phyloP scores from a whole-genome alignment of 2,113 vertebrate species.

The Syrmaticus mikado region DNA sequence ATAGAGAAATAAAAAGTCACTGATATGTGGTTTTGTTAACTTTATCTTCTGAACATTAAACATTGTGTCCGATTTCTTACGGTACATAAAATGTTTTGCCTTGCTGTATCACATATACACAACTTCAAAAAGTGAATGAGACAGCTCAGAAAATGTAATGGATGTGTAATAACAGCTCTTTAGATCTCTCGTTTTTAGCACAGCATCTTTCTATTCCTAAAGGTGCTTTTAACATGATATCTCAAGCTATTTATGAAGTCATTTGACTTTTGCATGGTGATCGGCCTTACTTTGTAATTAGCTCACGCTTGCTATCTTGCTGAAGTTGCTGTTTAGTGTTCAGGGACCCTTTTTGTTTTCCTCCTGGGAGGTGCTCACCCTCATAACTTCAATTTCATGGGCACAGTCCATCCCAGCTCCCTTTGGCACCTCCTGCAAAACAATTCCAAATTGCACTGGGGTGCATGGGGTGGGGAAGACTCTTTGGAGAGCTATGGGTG shows the following conservation, averaged over 20 bases:
- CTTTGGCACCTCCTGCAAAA: not conserved
- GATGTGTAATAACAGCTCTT: slow-evolving; percentile 84
- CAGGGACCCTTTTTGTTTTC: slow-evolving; percentile 1
- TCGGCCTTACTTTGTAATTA: slow-evolving; percentile 87
- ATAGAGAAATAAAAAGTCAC: slow-evolving; percentile 78
- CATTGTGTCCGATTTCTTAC: slow-evolving; percentile 88
- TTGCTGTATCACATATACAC: slow-evolving; percentile 77
- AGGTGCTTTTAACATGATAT: slow-evolving; percentile 93
- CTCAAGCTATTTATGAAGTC: slow-evolving; percentile 83
- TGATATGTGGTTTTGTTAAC: slow-evolving; percentile 75
- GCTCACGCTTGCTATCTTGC: slow-evolving; percentile 53
- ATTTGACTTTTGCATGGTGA: slow-evolving; percentile 81
- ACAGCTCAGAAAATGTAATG: slow-evolving; percentile 87
- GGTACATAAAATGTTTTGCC: slow-evolving; percentile 83
- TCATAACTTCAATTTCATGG: not conserved
- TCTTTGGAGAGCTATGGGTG: not conserved
- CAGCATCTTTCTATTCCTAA: slow-evolving; percentile 80
- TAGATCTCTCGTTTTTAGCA: slow-evolving; percentile 83
- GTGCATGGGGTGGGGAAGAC: not conserved
- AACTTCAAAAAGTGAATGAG: slow-evolving; percentile 85
- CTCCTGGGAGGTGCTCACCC: slow-evolving; percentile 43
- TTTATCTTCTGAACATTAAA: slow-evolving; percentile 84
- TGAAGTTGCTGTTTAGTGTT: slow-evolving; percentile 28
- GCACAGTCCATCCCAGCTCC: not conserved
- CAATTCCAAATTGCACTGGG: fast-evolving